Evolutionary conservation across 2,797 vertebrate genomes (phyloP).

Genomic region (Danio kyathit): DNA sequence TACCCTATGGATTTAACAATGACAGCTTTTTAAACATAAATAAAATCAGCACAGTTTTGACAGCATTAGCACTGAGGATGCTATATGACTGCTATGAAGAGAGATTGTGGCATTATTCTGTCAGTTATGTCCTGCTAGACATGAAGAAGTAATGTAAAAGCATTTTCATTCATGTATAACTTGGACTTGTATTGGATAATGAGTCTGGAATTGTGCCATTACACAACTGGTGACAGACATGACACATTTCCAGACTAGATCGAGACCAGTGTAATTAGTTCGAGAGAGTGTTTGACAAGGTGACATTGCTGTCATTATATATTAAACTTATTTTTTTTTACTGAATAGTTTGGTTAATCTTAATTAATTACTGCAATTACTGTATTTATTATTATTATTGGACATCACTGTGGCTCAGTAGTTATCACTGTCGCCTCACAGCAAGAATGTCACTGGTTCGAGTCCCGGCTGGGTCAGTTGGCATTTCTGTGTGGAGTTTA

Average conservation of each 20-base stretch:
- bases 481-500: no score
- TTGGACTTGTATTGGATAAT: conserved; percentile 2
- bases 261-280: conserved; percentile 11
- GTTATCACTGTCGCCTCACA: no score
- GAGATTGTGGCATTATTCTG: background rate
- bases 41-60: background rate
- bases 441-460: no score
- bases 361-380: no score
- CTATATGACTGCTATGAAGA: background rate
- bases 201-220: background rate
- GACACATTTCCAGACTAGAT: conserved; percentile 8
- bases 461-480: no score
- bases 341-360: no score
- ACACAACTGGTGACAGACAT: conserved; percentile 4
- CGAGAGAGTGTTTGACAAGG: conserved; percentile 24
- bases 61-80: background rate
- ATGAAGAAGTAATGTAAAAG: conserved; percentile 2
- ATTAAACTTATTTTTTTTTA: background rate
- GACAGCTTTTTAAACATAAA: no score
- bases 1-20: background rate
- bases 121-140: background rate
- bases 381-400: no score
- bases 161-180: background rate
- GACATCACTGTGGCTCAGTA: no score
- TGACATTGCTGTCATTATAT: conserved; percentile 3